Evolutionary conservation across 2,888 invertebrate species (phyloP).

Genomic region (Panopea generosa): DNA sequence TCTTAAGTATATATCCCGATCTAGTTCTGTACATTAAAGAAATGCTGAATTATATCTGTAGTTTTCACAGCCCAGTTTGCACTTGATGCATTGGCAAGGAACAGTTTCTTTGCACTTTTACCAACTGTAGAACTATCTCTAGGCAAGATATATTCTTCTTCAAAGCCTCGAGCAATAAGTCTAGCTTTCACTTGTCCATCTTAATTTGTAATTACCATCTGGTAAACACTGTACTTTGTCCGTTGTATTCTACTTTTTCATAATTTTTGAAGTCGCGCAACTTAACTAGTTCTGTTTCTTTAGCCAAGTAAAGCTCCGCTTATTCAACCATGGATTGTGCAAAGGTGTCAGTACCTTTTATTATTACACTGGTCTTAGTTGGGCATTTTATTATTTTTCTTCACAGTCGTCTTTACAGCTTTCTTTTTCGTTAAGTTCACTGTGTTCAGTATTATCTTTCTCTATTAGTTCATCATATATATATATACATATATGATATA

Average conservation of each 20-base stretch:
- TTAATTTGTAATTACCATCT: conserved; percentile 38
- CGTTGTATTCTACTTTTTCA: conserved; percentile 34
- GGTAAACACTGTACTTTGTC: conserved; percentile 27
- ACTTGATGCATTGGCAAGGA: conserved; percentile 34
- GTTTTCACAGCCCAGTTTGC: conserved; percentile 59
- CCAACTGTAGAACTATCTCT: conserved; percentile 47
- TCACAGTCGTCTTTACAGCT: neutral
- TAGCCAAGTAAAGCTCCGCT: conserved; percentile 22
- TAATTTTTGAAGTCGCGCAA: conserved; percentile 39
- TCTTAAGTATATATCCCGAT: conserved; percentile 55
- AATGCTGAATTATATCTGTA: conserved; percentile 66
- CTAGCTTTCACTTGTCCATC: conserved; percentile 35
- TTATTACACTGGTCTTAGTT: too few species aligned
- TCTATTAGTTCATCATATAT: neutral
- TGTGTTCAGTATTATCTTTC: neutral
- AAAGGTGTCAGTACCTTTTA: too few species aligned
- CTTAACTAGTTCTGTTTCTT: conserved; percentile 42
- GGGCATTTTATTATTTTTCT: too few species aligned
- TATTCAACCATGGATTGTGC: neutral
- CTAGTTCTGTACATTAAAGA: conserved; percentile 57
- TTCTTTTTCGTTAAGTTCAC: neutral
- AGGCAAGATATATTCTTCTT: conserved; percentile 21
- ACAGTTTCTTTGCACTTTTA: conserved; percentile 40
- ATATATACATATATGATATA: too few species aligned
- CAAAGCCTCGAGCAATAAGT: conserved; percentile 21